These are phyloP conservation scores for Cartodere bifasciata DNA, from an alignment of 2,888 invertebrate species.

Conservation along the genomic window DNA sequence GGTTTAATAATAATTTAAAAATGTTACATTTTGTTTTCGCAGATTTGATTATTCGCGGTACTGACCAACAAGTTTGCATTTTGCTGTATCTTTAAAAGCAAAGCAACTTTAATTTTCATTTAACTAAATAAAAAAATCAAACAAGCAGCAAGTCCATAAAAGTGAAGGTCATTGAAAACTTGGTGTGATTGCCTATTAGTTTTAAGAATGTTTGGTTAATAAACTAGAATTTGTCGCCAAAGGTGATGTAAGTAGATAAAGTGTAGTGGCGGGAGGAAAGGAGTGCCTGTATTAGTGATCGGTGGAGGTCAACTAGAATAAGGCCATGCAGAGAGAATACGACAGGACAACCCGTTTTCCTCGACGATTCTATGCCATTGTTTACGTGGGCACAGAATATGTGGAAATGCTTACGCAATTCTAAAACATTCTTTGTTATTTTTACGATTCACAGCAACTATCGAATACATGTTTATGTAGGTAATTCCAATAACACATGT, in stretches of 20 bases:
- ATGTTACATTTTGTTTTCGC: too few species aligned
- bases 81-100: too few species aligned
- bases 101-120: too few species aligned
- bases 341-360: conserved; percentile 35
- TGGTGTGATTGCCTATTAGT: too few species aligned
- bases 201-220: too few species aligned
- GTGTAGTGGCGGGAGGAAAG: conserved; percentile 2
- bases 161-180: too few species aligned
- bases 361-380: conserved; percentile 31
- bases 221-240: conserved; percentile 21
- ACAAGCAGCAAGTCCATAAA: too few species aligned
- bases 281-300: conserved; percentile 21
- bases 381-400: conserved; percentile 30
- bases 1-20: too few species aligned
- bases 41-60: too few species aligned
- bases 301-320: conserved; percentile 33
- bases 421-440: conserved; percentile 26
- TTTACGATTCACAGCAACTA: conserved; percentile 16
- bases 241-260: conserved; percentile 18
- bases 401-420: conserved; percentile 28
- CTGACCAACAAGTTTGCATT: too few species aligned
- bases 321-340: conserved; percentile 31
- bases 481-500: not conserved
- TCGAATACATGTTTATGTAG: conserved; percentile 8
- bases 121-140: too few species aligned